Evolutionary conservation across 2,888 invertebrate genomes (phyloP).

Genomic region (Pogonocherus hispidulus): DNA sequence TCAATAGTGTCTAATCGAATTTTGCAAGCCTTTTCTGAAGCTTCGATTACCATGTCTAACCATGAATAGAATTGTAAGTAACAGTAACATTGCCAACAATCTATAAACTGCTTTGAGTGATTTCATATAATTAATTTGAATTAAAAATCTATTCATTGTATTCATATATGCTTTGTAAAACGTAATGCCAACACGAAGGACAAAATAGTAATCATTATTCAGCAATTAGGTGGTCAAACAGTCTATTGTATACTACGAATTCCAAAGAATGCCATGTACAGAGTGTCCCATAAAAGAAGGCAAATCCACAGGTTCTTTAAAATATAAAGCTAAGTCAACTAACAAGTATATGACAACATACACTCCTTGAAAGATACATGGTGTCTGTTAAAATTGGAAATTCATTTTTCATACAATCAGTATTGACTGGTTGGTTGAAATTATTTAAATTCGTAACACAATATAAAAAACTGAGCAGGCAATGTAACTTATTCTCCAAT

Average conservation of each 20-base stretch:
- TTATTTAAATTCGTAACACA: no score
- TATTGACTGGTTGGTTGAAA: no score
- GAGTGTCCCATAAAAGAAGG: no score
- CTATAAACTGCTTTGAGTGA: not conserved
- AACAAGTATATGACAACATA: no score
- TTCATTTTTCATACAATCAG: no score
- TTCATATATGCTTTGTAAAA: not conserved
- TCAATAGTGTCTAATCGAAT: not conserved
- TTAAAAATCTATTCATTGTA: not conserved
- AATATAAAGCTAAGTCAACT: no score
- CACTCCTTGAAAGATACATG: no score
- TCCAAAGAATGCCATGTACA: conserved; percentile 2
- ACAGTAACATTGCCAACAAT: not conserved
- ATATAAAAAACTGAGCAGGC: no score
- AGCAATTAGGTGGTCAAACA: not conserved
- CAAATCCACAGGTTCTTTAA: no score
- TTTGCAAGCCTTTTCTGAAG: not conserved
- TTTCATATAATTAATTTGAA: not conserved
- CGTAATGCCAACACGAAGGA: not conserved
- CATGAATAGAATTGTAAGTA: not conserved
- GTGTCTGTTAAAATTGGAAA: no score
- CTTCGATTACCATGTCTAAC: not conserved
- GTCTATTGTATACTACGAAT: not conserved
- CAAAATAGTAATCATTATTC: not conserved
- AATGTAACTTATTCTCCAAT: no score